Percentiles rank a stretch among this genome's conserved stretches.
Conservation (phyloP, 1,140 invertebrate species). For the Cataglyphis hispanica region DNA sequence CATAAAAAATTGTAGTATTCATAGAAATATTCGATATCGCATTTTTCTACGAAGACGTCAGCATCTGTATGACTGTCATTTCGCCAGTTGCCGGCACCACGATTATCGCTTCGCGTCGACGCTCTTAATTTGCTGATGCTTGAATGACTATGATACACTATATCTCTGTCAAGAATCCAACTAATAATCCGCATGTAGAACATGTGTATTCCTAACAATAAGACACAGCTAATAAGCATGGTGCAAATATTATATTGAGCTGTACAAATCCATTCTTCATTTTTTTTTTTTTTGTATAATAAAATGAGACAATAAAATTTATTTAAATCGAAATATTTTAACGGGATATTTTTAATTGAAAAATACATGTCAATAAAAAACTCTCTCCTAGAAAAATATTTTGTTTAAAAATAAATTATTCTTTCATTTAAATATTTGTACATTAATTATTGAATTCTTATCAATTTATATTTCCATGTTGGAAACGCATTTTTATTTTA, state of each 20-base stretch:
- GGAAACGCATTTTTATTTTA: not conserved
- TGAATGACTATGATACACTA: constrained; percentile 28
- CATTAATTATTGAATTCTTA: not conserved
- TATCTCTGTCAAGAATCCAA: constrained; percentile 29
- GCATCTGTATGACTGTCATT: not conserved
- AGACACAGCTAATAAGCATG: too few species aligned
- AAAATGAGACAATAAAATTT: not conserved
- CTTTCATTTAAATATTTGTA: not conserved
- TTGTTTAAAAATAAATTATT: constrained; percentile 33
- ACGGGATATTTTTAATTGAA: too few species aligned
- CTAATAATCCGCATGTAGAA: not conserved
- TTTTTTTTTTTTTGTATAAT: constrained; percentile 3
- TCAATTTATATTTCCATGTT: not conserved
- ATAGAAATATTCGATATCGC: not conserved
- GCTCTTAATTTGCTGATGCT: constrained; percentile 7
- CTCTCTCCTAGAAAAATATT: not conserved
- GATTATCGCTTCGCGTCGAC: constrained; percentile 11
- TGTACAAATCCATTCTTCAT: not conserved
- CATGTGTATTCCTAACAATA: not conserved
- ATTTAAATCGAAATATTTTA: constrained; percentile 1
- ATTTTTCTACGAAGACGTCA: not conserved
- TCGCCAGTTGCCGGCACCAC: not conserved
- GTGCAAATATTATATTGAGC: too few species aligned
- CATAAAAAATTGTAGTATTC: not conserved
- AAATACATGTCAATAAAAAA: not conserved